phyloP scores from a whole-genome alignment of 2,888 invertebrate species.

The Cephus spinipes region DNA sequence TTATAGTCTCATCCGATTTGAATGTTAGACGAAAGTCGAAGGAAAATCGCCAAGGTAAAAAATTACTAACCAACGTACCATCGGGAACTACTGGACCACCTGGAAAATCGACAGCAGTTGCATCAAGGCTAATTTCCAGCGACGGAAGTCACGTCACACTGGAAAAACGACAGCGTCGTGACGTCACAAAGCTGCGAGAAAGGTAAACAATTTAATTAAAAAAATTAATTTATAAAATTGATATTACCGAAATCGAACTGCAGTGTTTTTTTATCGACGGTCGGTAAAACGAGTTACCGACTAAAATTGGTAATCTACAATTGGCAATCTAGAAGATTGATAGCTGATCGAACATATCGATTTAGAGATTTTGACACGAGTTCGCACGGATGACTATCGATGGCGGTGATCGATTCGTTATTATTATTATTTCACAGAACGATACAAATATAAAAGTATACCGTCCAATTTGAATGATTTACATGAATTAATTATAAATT shows the following conservation, averaged over 20 bases:
- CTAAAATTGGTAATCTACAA: not conserved
- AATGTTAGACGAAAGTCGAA: conserved; percentile 62
- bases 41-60: conserved; percentile 62
- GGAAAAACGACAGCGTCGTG: conserved; percentile 54
- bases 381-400: not conserved
- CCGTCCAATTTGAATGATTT: not conserved
- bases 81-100: conserved; percentile 56
- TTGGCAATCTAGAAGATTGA: not conserved
- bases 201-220: conserved; percentile 37
- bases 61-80: conserved; percentile 59
- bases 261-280: not conserved
- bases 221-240: not conserved
- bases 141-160: conserved; percentile 54
- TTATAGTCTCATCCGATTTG: conserved; percentile 64
- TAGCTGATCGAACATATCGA: not conserved
- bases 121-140: conserved; percentile 53
- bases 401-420: not conserved
- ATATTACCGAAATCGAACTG: not conserved
- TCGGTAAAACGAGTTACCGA: not conserved
- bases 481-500: not conserved
- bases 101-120: conserved; percentile 54
- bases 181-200: conserved; percentile 39
- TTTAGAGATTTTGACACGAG: not conserved
- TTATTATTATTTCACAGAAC: not conserved
- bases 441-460: not conserved